Evolutionary conservation across 2,888 invertebrate genomes (phyloP).

Genomic region (Nebria brevicollis): DNA sequence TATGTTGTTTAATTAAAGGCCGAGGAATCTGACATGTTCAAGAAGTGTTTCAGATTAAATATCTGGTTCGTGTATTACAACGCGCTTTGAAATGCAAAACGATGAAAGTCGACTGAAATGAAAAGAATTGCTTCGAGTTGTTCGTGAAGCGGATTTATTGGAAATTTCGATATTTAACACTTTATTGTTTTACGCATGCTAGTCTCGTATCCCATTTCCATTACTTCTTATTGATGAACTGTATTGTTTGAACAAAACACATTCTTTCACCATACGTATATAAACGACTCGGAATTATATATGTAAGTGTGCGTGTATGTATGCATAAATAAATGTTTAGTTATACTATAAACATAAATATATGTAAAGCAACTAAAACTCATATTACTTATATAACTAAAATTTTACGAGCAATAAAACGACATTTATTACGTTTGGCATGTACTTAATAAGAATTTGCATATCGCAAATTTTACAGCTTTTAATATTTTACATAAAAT

Average conservation of each 20-base stretch:
- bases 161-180: conserved; percentile 18
- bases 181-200: conserved; percentile 24
- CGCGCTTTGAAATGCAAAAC: conserved; percentile 41
- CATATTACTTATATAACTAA: no score
- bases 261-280: no score
- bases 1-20: conserved; percentile 44
- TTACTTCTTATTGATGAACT: background rate
- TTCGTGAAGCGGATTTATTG: background rate
- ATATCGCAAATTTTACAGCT: no score
- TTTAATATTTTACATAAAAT: no score
- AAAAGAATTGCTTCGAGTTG: conserved; percentile 33
- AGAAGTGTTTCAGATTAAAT: conserved; percentile 45
- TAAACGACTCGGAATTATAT: no score
- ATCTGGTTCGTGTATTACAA: conserved; percentile 28
- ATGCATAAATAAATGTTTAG: no score
- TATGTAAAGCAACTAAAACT: no score
- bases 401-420: no score
- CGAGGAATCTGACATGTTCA: conserved; percentile 40
- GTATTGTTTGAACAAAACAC: background rate
- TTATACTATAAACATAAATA: no score
- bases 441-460: no score
- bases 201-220: background rate
- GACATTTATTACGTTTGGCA: no score
- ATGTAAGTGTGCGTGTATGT: no score
- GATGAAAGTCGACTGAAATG: conserved; percentile 25